Evolutionary conservation across 2,888 invertebrate species (phyloP), one percentile per base, ranked within the genome.

Genomic region (Leptinotarsa rubiginosa): DNA sequence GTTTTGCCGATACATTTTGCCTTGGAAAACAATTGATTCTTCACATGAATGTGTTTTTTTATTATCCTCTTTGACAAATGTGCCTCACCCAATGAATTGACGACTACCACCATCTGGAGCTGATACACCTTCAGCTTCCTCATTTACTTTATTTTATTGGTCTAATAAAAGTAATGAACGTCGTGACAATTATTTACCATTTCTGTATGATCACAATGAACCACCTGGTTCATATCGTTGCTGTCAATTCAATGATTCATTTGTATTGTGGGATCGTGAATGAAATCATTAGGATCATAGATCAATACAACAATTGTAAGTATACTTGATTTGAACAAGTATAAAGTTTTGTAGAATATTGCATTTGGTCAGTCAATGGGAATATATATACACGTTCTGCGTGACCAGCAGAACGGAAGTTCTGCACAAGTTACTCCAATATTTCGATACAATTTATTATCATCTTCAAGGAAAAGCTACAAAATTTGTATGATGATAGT

Each of bases 81-180:
- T 31, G 62, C 62, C 62, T 41, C 62, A n/a, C 41, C 62, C 41
- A 62, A 3, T 62, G 1, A 2, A 62, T 31, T 31, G n/a, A 62
- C 25, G 41, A 41, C 41, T 68, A 47, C 3, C 20, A 69, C 41
- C 69, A 69, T 69, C 69, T 69, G 69, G 69, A 20, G 16, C 56
- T 20, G 69, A 41, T 56, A 20, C 69, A 56, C 69, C 47, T 69
- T 20, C 56, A 59, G 47, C 56, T 69, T 59, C 69, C 69, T 69
- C 22, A 47, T 59, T 47, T 41, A 16, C 47, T 56, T 41, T 13
- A 56, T 69, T 56, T 69, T 56, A 69, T 69, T 18, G 69, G 15
- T 5, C 47, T 22, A 56, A 59, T 59, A 56, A 69, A 69, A 54
- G 20, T 69, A 59, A 69, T 69, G 22, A n/a, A 69, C 22, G 69